phyloP scores from a whole-genome alignment of 2,888 invertebrate species.

The Miltochrista miniata region DNA sequence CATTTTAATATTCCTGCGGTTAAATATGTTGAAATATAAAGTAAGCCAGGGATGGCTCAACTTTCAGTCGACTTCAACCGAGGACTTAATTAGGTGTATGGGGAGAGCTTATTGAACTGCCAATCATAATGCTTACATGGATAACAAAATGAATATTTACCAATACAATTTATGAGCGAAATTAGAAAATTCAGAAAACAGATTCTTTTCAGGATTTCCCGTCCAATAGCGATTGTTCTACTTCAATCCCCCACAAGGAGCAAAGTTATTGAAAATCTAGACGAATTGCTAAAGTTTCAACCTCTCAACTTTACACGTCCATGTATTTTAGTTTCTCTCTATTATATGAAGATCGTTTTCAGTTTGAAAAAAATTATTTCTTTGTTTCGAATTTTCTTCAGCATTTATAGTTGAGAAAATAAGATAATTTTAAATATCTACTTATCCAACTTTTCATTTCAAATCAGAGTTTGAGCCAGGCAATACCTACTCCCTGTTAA shows the following conservation, averaged over 20 bases:
- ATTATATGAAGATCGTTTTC: conserved; percentile 10
- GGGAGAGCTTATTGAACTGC: conserved; percentile 19
- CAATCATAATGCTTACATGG: conserved; percentile 20
- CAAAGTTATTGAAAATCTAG: conserved; percentile 25
- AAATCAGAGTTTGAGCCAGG: too few relatives aligned
- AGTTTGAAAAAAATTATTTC: not conserved
- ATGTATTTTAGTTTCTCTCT: conserved; percentile 8
- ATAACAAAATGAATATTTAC: conserved; percentile 15
- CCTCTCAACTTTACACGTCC: conserved; percentile 3
- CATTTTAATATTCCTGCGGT: too few relatives aligned
- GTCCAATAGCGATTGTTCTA: not conserved
- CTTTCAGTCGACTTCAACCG: conserved; percentile 15
- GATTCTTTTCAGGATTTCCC: conserved; percentile 4
- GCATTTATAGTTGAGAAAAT: too few relatives aligned
- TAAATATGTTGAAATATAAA: too few relatives aligned
- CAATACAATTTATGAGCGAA: conserved; percentile 9
- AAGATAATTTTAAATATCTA: too few relatives aligned
- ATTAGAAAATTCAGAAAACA: conserved; percentile 16
- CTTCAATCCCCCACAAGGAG: conserved; percentile 10
- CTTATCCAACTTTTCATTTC: too few relatives aligned
- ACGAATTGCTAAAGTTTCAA: conserved; percentile 13
- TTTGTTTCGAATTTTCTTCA: too few relatives aligned
- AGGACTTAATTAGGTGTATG: conserved; percentile 30
- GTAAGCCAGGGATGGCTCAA: conserved; percentile 5
- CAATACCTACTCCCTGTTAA: too few relatives aligned